A percentile compares a stretch with the other conserved stretches of the same genome.
Evolutionary conservation across 2,797 vertebrate species (phyloP).

Genomic region (Cuculus canorus): DNA sequence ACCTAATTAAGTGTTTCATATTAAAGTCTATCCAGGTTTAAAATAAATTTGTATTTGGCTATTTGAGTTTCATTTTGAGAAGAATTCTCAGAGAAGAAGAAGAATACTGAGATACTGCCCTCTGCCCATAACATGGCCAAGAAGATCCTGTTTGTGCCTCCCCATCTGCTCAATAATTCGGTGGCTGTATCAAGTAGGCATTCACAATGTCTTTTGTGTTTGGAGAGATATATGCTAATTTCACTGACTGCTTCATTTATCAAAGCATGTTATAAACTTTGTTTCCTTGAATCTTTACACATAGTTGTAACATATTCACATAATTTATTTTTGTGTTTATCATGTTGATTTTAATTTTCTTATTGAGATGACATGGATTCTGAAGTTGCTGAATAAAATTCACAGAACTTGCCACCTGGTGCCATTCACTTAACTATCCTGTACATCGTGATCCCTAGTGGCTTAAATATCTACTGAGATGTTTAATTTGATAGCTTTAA

Average conservation of each 20-base stretch:
- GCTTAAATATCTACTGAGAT: not conserved
- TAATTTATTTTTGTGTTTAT: not conserved
- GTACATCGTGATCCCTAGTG: not conserved
- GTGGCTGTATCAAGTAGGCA: not conserved
- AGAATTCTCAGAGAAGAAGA: not conserved
- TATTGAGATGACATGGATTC: not conserved
- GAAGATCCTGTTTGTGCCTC: not conserved
- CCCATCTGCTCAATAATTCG: not conserved
- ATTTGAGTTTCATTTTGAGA: not conserved
- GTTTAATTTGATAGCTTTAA: not conserved
- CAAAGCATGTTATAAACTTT: fast-evolving
- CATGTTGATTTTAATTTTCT: not conserved
- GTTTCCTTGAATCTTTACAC: not conserved
- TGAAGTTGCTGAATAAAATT: not conserved
- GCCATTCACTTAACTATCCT: fast-evolving
- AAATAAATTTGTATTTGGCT: not conserved
- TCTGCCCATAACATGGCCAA: not conserved
- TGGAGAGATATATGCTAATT: not conserved
- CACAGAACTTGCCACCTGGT: not conserved
- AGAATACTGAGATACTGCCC: too few relatives aligned
- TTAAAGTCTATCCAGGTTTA: not conserved
- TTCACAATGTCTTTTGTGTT: not conserved
- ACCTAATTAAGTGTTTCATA: not conserved
- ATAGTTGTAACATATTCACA: not conserved
- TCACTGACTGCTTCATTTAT: not conserved